phyloP scores from a whole-genome alignment of 2,113 vertebrate species.

The Motacilla alba region DNA sequence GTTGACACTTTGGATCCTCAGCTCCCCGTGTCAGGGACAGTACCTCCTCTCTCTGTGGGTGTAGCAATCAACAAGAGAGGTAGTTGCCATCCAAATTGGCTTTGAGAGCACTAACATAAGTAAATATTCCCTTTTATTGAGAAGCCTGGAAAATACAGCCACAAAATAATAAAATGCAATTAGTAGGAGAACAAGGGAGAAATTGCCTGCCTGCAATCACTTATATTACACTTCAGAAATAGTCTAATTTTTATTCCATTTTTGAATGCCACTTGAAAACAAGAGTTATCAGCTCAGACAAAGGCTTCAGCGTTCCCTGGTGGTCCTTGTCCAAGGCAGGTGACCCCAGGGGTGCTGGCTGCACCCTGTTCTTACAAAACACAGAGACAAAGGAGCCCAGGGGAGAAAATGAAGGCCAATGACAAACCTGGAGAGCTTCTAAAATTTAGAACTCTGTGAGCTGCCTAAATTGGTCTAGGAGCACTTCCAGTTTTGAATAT shows the following conservation, averaged over 20 bases:
- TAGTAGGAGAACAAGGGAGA: background rate
- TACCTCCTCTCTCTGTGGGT: background rate
- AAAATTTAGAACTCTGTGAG: background rate
- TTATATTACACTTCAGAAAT: background rate
- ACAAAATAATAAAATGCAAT: background rate
- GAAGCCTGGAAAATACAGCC: background rate
- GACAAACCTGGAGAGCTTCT: background rate
- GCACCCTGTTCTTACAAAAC: background rate
- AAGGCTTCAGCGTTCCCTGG: background rate
- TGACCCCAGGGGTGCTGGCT: background rate
- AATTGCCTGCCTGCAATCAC: background rate
- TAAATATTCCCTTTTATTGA: background rate
- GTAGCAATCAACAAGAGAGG: background rate
- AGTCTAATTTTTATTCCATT: background rate
- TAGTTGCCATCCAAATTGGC: background rate
- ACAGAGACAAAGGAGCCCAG: rapidly evolving
- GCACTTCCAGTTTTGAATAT: background rate
- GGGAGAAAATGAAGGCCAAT: background rate
- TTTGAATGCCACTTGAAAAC: background rate
- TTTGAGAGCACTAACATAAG: rapidly evolving
- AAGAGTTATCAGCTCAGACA: background rate
- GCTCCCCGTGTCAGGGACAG: rapidly evolving
- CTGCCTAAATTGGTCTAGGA: background rate
- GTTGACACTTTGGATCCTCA: background rate
- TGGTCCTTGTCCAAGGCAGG: no score